These are phyloP conservation scores for Keiferia lycopersicella DNA, from an alignment of 2,888 invertebrate genomes.

Conservation along the genomic window DNA sequence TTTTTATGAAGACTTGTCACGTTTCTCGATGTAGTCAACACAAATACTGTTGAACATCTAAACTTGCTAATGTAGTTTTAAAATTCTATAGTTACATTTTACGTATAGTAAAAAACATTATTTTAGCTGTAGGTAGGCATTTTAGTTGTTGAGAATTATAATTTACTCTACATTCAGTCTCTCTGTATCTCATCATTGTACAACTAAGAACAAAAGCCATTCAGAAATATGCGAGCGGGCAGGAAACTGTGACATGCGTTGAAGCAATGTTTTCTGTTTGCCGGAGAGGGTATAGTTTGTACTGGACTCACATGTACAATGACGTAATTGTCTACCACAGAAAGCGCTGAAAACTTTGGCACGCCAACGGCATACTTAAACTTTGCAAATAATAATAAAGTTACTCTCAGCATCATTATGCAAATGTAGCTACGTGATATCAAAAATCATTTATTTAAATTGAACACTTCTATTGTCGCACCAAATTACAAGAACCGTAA, in stretches of 20 bases:
- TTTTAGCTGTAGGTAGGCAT: not conserved
- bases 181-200: conserved; percentile 56
- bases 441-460: conserved; percentile 34
- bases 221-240: conserved; percentile 68
- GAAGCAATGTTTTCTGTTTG: conserved; percentile 64
- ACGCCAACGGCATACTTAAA: conserved; percentile 39
- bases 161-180: not conserved
- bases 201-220: conserved; percentile 75
- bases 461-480: conserved; percentile 46
- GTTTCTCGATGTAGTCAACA: not conserved
- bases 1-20: conserved; percentile 21
- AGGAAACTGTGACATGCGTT: conserved; percentile 71
- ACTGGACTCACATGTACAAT: conserved; percentile 51
- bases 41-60: conserved; percentile 7
- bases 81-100: not conserved
- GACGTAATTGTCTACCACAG: conserved; percentile 55
- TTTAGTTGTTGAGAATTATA: not conserved
- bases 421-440: conserved; percentile 43
- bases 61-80: conserved; percentile 3
- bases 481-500: conserved; percentile 70
- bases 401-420: conserved; percentile 40
- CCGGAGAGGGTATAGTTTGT: conserved; percentile 67
- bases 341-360: conserved; percentile 52
- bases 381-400: conserved; percentile 35
- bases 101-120: not conserved